A percentile compares a stretch with the other conserved stretches of the same genome.
phyloP scores from a whole-genome alignment of 1,140 invertebrate species.

The Ostrea edulis region DNA sequence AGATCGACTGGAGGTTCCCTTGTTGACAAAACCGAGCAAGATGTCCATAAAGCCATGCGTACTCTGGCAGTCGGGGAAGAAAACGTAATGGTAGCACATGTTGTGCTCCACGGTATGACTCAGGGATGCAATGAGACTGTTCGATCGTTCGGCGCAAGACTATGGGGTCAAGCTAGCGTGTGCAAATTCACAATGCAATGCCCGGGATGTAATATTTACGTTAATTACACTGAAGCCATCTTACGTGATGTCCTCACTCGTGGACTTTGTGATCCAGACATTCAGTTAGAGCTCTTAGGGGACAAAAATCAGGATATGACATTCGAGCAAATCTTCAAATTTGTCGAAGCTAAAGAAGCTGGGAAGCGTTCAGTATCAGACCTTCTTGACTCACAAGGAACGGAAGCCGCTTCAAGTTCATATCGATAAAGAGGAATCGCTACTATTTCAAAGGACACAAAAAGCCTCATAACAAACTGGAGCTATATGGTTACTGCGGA shows the following conservation, averaged over 20 bases:
- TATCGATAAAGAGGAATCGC: background rate
- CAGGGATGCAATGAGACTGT: constrained; percentile 62
- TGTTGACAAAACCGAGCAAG: constrained; percentile 48
- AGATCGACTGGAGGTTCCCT: constrained; percentile 50
- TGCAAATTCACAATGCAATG: constrained; percentile 55
- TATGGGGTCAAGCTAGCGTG: constrained; percentile 51
- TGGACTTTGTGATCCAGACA: constrained; percentile 44
- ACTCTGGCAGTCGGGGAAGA: constrained; percentile 57
- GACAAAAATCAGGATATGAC: constrained; percentile 59
- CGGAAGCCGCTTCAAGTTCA: background rate
- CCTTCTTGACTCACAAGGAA: constrained; percentile 38
- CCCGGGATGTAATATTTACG: constrained; percentile 38
- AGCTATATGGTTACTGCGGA: background rate
- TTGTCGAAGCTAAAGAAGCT: constrained; percentile 58
- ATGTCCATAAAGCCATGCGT: constrained; percentile 56
- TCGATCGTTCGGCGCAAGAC: constrained; percentile 47
- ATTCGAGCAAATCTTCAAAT: constrained; percentile 53
- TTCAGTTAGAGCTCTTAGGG: constrained; percentile 56
- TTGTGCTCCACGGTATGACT: constrained; percentile 58
- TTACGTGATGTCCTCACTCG: constrained; percentile 47
- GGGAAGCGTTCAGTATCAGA: constrained; percentile 57
- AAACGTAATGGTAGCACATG: constrained; percentile 60
- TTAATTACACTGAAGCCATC: constrained; percentile 59
- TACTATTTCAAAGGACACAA: background rate
- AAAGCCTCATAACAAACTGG: background rate